Evolutionary conservation across 2,113 vertebrate species (phyloP).

Genomic region (Microtus ochrogaster): DNA sequence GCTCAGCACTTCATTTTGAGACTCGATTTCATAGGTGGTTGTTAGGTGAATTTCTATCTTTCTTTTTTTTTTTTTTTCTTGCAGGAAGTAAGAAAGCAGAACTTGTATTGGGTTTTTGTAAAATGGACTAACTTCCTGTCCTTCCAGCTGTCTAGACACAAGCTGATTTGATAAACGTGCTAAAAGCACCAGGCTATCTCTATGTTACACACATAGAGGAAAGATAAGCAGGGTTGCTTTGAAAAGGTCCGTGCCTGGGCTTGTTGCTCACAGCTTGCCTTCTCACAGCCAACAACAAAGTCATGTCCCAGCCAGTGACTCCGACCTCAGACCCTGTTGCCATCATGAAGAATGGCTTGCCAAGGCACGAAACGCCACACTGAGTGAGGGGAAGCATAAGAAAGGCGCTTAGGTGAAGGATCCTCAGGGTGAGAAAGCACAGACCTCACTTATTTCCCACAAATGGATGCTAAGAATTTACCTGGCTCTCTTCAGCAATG

Average conservation of each 20-base stretch:
- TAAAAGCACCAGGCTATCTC: slow-evolving; percentile 58
- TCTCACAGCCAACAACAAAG: slow-evolving; percentile 59
- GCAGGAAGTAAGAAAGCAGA: background rate
- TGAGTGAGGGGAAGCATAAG: slow-evolving; percentile 40
- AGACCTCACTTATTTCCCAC: slow-evolving; percentile 46
- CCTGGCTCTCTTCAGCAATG: background rate
- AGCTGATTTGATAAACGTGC: background rate
- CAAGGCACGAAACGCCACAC: slow-evolving; percentile 28
- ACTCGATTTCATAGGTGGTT: background rate
- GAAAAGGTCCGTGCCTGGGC: slow-evolving; percentile 69
- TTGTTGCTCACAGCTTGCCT: slow-evolving; percentile 59
- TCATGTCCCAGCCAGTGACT: slow-evolving; percentile 1
- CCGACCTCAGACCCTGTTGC: slow-evolving; percentile 59
- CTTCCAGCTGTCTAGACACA: slow-evolving; percentile 22
- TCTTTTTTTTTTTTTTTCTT: background rate
- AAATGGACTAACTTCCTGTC: background rate
- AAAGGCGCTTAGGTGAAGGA: background rate
- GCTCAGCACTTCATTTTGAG: background rate
- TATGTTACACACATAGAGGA: slow-evolving; percentile 48
- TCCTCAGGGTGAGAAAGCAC: slow-evolving; percentile 28
- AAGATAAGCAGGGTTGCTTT: slow-evolving; percentile 43
- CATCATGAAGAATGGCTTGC: slow-evolving; percentile 12
- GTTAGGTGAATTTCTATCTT: background rate
- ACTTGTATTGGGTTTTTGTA: background rate
- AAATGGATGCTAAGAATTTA: slow-evolving; percentile 18